phyloP scores from a whole-genome alignment of 2,113 vertebrate species.

The Danionella cerebrum region DNA sequence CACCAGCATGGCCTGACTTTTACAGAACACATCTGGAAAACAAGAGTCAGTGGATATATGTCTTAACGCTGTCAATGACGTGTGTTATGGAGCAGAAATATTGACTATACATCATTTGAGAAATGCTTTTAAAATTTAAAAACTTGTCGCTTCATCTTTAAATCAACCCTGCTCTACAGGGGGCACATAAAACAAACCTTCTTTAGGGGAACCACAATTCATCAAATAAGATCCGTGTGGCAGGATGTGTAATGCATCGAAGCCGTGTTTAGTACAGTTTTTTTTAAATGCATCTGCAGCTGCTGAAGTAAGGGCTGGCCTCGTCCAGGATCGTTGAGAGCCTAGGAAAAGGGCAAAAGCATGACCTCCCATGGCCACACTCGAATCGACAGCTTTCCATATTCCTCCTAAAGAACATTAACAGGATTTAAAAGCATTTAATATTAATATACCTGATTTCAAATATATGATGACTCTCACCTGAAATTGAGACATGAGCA shows the following conservation, averaged over 20 bases:
- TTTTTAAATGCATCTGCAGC: conserved; percentile 60
- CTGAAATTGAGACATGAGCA: conserved; percentile 63
- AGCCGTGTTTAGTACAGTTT: conserved; percentile 46
- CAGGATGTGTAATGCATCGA: conserved; percentile 58
- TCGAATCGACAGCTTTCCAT: conserved; percentile 66
- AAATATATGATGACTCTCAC: conserved; percentile 27
- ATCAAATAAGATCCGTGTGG: conserved; percentile 73
- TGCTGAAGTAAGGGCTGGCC: conserved; percentile 50
- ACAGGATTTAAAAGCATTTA: neutral
- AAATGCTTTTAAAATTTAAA: neutral
- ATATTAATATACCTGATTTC: neutral
- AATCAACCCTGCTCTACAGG: neutral
- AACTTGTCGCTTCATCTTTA: neutral
- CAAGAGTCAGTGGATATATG: neutral
- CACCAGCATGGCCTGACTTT: conserved; percentile 67
- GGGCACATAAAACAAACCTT: conserved; percentile 46
- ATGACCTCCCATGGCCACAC: conserved; percentile 53
- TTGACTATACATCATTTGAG: neutral
- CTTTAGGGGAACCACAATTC: conserved; percentile 71
- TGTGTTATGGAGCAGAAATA: neutral
- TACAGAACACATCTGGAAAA: conserved; percentile 60
- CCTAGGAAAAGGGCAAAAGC: conserved; percentile 68
- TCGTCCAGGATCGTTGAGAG: conserved; percentile 67
- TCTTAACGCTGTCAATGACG: too few species aligned
- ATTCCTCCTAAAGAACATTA: conserved; percentile 58